A percentile compares a stretch with the other conserved stretches of the same genome.
Evolutionary conservation across 2,797 vertebrate genomes (phyloP).

Genomic region (Ispidina lecontei): DNA sequence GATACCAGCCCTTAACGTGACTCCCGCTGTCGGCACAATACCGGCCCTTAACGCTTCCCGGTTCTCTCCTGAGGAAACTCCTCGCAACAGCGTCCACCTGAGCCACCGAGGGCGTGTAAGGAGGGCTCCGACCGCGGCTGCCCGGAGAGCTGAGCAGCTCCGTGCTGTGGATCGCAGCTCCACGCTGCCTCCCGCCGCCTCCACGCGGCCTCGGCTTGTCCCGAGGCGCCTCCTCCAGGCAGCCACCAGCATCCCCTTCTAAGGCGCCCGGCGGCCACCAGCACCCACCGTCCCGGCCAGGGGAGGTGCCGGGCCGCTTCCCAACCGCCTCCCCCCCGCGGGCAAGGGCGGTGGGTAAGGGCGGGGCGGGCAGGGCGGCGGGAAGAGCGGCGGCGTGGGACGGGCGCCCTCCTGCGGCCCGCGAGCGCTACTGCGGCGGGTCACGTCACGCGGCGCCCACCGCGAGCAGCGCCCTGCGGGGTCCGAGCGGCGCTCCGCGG

Average conservation of each 20-base stretch:
- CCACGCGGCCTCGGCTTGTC: background rate
- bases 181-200: background rate
- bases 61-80: background rate
- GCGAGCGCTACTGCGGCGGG: background rate
- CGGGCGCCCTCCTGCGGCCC: conserved; percentile 40
- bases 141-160: accelerated
- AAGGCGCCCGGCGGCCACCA: background rate
- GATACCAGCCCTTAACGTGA: accelerated
- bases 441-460: background rate
- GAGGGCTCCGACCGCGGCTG: too few species aligned
- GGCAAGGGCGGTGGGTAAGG: background rate
- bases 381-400: background rate
- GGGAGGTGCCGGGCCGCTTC: background rate
- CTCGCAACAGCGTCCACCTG: background rate
- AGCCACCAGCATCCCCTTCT: too few species aligned
- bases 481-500: too few species aligned
- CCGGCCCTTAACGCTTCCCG: accelerated
- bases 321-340: background rate
- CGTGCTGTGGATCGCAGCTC: background rate
- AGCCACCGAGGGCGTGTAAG: accelerated
- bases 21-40: background rate
- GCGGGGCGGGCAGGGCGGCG: too few species aligned
- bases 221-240: background rate
- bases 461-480: background rate
- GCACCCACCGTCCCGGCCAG: background rate